Base-by-base conservation (phyloP, 2,888 invertebrate species). In the Dryocosmus kuriphilus region DNA sequence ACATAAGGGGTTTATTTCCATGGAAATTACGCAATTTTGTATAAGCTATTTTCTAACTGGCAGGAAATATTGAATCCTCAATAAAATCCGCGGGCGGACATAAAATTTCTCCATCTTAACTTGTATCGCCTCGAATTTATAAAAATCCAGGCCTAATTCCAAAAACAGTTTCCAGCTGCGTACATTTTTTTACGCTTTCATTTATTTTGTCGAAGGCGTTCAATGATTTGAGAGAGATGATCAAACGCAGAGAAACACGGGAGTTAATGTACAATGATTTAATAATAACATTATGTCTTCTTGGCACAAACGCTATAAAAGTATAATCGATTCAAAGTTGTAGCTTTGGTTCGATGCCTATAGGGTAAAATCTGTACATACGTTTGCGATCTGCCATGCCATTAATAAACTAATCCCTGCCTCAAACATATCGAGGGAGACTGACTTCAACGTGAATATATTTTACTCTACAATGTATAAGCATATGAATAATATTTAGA, bases 381-480 rank as follows among this genome's bases (percentile, higher is more conserved):
- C 71, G 71, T 55, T 71, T 71, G 71, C 51, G 51, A 32, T 71
- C 30, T 22, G 30, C 32, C 51, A 46, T 71, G 71, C 9, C 35
- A 38, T 71, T 51, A 32, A 71, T 55, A 63, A 41, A 65, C 71
- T 22, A 57, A 74, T 77, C 67, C 51, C 79, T 83, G 76, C 67
- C 61, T 55, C 78, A 85, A 85, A 83, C 81, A 77, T 85, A 82
- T 83, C 76, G 79, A 84, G 82, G 73, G 84, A 84, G 80, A 82
- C 80, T 83, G 80, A 81, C 84, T 86, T 85, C 82, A 90, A 89
- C 82, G 79, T 86, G 85, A 85, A 86, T 87, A 88, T 89, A 87
- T 88, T 89, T 71, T 88, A 88, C 86, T 88, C 86, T 90, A 88
- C 87, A 88, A 88, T 89, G 87, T 88, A 83, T 85, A 79, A 82